Conservation (phyloP, 2,888 invertebrate species). For the Cerceris ruficornis region DNA sequence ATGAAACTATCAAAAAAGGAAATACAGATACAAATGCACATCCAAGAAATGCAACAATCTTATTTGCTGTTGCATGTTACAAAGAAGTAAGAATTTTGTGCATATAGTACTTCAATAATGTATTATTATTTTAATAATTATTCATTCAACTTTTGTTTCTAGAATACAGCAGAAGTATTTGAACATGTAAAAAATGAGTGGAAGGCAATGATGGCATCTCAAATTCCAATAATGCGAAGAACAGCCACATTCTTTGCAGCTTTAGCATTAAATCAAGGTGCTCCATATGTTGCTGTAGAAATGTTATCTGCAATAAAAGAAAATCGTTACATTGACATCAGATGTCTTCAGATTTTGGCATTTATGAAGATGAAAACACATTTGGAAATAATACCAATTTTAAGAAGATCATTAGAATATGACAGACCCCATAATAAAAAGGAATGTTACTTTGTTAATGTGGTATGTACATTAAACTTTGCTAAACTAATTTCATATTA, state of each 20-base stretch:
- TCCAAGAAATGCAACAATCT: slow-evolving; percentile 87
- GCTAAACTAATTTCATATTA: too few relatives aligned
- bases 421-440: fast-evolving
- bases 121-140: slow-evolving; percentile 63
- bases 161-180: slow-evolving; percentile 88
- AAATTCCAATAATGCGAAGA: slow-evolving; percentile 85
- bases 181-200: slow-evolving; percentile 86
- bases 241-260: slow-evolving; percentile 86
- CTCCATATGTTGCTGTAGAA: slow-evolving; percentile 87
- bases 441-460: slow-evolving; percentile 15
- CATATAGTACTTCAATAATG: neutral
- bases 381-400: slow-evolving; percentile 85
- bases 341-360: slow-evolving; percentile 87
- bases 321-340: slow-evolving; percentile 86
- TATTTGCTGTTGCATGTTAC: slow-evolving; percentile 88
- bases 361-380: slow-evolving; percentile 85
- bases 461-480: slow-evolving; percentile 37
- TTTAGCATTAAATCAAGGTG: slow-evolving; percentile 87
- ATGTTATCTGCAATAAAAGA: slow-evolving; percentile 83
- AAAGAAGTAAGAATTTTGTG: slow-evolving; percentile 85
- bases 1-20: slow-evolving; percentile 84
- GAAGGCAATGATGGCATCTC: slow-evolving; percentile 84
- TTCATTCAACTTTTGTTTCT: slow-evolving; percentile 63
- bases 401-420: slow-evolving; percentile 83
- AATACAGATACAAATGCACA: slow-evolving; percentile 86